These are phyloP conservation scores for Tympanuchus pallidicinctus DNA, from an alignment of 2,113 vertebrate genomes.

Conservation along the genomic window DNA sequence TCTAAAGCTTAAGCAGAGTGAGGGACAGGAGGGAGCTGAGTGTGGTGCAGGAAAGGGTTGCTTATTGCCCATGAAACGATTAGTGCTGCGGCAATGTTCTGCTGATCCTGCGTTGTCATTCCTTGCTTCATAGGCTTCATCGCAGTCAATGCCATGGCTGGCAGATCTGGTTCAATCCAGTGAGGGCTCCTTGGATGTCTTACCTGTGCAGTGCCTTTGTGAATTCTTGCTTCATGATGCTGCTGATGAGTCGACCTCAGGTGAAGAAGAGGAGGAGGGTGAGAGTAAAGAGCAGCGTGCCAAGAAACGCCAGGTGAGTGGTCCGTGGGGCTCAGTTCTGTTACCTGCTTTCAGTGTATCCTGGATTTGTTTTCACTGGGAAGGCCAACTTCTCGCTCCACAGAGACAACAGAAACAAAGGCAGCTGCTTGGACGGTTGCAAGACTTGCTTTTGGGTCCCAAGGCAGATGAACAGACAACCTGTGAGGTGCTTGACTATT, in stretches of 20 bases:
- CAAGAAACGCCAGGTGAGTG: slow-evolving; percentile 89
- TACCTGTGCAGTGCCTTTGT: slow-evolving; percentile 97
- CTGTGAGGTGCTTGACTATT: slow-evolving; percentile 97
- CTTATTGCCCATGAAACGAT: not conserved
- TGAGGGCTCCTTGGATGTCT: slow-evolving; percentile 95
- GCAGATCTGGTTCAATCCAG: slow-evolving; percentile 98
- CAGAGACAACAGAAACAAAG: slow-evolving; percentile 96
- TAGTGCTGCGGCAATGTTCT: not conserved
- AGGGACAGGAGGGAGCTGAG: not conserved
- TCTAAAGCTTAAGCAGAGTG: not conserved
- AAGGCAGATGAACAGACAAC: slow-evolving; percentile 97
- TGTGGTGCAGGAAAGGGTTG: not conserved
- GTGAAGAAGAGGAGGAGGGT: slow-evolving; percentile 92
- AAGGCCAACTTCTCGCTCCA: not conserved
- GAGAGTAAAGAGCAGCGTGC: slow-evolving; percentile 95
- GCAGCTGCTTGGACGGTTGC: slow-evolving; percentile 93
- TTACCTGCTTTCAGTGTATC: not conserved
- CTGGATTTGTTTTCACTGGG: not conserved
- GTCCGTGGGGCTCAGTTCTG: not conserved
- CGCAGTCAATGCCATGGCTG: slow-evolving; percentile 98
- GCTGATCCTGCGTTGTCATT: not conserved
- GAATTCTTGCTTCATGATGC: slow-evolving; percentile 97
- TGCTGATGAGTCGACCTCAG: slow-evolving; percentile 83
- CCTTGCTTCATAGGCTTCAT: slow-evolving; percentile 85
- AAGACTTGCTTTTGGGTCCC: slow-evolving; percentile 93